Evolutionary conservation across 2,113 vertebrate species (phyloP), one percentile per base, ranked within the genome.

Genomic region (Suncus etruscus): DNA sequence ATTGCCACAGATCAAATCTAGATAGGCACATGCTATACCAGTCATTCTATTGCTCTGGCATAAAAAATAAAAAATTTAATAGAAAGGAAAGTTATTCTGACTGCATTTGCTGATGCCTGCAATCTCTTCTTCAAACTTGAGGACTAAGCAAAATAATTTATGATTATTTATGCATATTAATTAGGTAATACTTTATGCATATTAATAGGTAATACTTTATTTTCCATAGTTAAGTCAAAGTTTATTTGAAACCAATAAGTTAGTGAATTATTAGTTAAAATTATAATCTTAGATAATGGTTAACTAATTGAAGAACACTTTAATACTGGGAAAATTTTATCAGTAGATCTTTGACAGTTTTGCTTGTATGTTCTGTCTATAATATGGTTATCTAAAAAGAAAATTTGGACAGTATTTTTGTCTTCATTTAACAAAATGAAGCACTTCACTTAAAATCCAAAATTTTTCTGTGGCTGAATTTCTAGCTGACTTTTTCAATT

Each of bases 401-500:
- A 78, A 74, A 85, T 10, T 74, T 80, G 66, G 29, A 74, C 39
- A 39, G 39, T 54, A 73, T 63, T 82, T 54, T 25, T 31, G 32
- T 66, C 10, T 6, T 82, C 12, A 70, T 86, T 92, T 89, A 82
- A 72, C 63, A 58, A 85, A 85, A 39, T 81, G 61, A 76, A n/a
- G 27, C 11, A n/a, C 48, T 31, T 50, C 10, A 32, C 58, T 91
- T 69, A 51, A 73, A 85, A 91, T 11, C 6, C 15, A 73, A 82
- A 47, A 82, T 91, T 73, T 86, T 14, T 39, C 73, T 85, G 31
- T 76, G 32, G 47, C 82, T 86, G 70, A 66, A 48, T 66, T 79
- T 90, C 75, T 66, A 92, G 79, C 73, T 39, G 39, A 39, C 39
- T 77, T 95, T 92, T n/a, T 93, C 63, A 77, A 39, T 32, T 76